Evolutionary conservation across 2,888 invertebrate species (phyloP).

Genomic region (Thymelicus acteon): DNA sequence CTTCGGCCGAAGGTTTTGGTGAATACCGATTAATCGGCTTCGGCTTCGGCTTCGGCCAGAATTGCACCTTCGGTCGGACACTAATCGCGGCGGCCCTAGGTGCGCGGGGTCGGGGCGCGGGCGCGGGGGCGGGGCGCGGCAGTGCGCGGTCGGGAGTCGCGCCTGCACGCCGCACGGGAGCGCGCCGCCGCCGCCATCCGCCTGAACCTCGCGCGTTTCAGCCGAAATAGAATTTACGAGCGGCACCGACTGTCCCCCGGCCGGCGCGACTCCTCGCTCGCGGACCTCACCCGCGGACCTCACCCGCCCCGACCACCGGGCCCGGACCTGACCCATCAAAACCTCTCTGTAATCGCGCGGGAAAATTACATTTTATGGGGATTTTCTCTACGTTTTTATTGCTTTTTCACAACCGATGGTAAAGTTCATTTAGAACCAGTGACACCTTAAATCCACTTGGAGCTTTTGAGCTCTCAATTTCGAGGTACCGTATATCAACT

Average conservation of each 20-base stretch:
- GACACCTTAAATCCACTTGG: not conserved
- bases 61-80: too few species aligned
- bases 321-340: not conserved
- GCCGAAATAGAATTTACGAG: conserved; percentile 39
- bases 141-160: conserved; percentile 41
- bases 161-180: conserved; percentile 73
- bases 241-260: conserved; percentile 35
- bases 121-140: conserved; percentile 39
- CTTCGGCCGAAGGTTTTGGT: too few species aligned
- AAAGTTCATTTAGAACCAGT: not conserved
- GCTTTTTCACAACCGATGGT: not conserved
- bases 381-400: conserved; percentile 1
- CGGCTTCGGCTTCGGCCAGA: too few species aligned
- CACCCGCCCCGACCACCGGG: conserved; percentile 42
- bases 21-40: too few species aligned
- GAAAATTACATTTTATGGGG: conserved; percentile 9
- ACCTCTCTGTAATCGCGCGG: conserved; percentile 12
- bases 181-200: conserved; percentile 41
- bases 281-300: conserved; percentile 39
- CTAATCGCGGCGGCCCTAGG: conserved; percentile 37
- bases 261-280: conserved; percentile 29
- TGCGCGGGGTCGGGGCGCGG: conserved; percentile 39
- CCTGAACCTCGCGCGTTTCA: conserved; percentile 35
- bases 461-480: not conserved
- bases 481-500: not conserved